Percentiles rank a stretch among this genome's conserved stretches.
phyloP scores from a whole-genome alignment of 2,888 invertebrate species.

The Diaprepes abbreviatus region DNA sequence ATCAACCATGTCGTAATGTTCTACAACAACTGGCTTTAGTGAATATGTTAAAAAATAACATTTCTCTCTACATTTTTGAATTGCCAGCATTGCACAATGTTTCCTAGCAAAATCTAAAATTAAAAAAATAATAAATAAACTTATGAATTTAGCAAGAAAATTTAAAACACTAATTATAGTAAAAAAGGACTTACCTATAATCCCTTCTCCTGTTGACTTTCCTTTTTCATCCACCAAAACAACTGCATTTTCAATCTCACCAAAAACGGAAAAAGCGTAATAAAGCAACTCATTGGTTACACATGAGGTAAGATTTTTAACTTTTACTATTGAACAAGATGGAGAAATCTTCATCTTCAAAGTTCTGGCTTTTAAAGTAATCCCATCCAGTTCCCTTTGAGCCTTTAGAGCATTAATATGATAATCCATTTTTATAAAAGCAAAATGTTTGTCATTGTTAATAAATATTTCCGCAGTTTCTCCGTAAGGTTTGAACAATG shows the following conservation, averaged over 20 bases:
- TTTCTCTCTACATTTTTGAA: constrained; percentile 91
- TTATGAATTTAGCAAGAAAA: no score
- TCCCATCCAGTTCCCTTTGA: constrained; percentile 92
- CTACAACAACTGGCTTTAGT: constrained; percentile 92
- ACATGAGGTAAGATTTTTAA: constrained; percentile 92
- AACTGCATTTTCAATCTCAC: constrained; percentile 90
- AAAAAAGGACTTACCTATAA: constrained; percentile 70
- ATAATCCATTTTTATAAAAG: constrained; percentile 94
- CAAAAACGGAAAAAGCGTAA: constrained; percentile 89
- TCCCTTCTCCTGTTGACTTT: constrained; percentile 93
- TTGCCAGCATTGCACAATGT: constrained; percentile 88
- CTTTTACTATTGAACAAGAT: constrained; percentile 90
- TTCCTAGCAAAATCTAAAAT: constrained; percentile 89
- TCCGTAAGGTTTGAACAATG: constrained; percentile 88
- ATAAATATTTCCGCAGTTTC: constrained; percentile 93
- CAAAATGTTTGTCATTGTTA: constrained; percentile 96
- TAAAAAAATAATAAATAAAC: not conserved
- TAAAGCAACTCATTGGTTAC: constrained; percentile 96
- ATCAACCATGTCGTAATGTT: constrained; percentile 90
- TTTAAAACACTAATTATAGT: no score
- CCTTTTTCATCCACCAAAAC: constrained; percentile 97
- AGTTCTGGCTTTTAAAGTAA: constrained; percentile 80
- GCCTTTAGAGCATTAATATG: constrained; percentile 94
- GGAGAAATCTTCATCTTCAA: constrained; percentile 95
- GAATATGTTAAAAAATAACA: constrained; percentile 89